Evolutionary conservation across 2,888 invertebrate genomes (phyloP).

Genomic region (Coleophora flavipennella): DNA sequence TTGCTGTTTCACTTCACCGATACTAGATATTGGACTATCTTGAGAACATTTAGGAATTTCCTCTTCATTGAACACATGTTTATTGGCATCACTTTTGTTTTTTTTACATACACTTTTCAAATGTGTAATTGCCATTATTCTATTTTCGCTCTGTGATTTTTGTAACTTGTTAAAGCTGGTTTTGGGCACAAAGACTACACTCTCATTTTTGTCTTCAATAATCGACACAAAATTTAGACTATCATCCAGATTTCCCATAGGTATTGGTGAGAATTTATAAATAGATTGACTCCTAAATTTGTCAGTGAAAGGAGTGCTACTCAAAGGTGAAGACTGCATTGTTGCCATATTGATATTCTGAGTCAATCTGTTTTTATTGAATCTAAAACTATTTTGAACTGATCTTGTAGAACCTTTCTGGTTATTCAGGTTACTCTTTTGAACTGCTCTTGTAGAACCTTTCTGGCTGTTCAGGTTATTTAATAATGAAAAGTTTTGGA

Average conservation of each 20-base stretch:
- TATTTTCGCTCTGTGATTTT: background rate
- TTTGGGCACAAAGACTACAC: constrained; percentile 17
- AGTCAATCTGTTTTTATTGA: constrained; percentile 26
- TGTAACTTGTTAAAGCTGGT: background rate
- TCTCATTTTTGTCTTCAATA: constrained; percentile 25
- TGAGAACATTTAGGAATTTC: background rate
- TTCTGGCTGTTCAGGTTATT: constrained; percentile 23
- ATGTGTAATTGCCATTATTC: background rate
- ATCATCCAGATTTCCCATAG: constrained; percentile 20
- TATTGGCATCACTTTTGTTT: background rate
- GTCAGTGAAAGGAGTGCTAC: constrained; percentile 54
- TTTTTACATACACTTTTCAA: background rate
- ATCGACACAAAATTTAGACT: constrained; percentile 23
- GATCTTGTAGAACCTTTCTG: constrained; percentile 20
- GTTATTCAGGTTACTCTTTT: too few species aligned
- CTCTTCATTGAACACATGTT: too few species aligned
- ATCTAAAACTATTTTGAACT: constrained; percentile 19
- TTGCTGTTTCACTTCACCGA: constrained; percentile 5
- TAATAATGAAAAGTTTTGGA: constrained; percentile 36
- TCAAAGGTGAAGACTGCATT: constrained; percentile 38
- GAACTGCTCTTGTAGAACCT: constrained; percentile 20
- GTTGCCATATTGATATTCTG: constrained; percentile 28
- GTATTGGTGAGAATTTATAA: constrained; percentile 55
- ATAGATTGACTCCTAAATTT: constrained; percentile 55
- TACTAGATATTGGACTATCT: background rate